phyloP scores from a whole-genome alignment of 1,140 invertebrate genomes.

The Melitaea cinxia region DNA sequence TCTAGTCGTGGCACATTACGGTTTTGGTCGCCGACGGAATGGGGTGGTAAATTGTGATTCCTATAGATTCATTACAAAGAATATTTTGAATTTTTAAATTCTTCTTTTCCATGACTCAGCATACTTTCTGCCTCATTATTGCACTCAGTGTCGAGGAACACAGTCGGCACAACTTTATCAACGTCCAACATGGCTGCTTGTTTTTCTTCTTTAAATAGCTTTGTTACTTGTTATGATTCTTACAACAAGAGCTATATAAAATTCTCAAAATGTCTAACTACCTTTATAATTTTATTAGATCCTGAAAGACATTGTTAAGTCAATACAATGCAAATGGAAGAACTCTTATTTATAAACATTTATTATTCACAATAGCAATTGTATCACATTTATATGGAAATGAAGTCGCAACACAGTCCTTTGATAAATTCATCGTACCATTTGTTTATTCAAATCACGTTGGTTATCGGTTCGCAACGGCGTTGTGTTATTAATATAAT shows the following conservation, averaged over 20 bases:
- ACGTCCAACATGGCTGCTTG: background rate
- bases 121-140: no score
- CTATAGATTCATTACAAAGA: no score
- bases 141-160: background rate
- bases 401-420: slow-evolving; percentile 31
- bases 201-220: no score
- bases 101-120: no score
- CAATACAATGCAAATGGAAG: background rate
- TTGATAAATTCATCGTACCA: slow-evolving; percentile 50
- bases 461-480: slow-evolving; percentile 35
- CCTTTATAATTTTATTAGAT: background rate
- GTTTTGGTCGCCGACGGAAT: no score
- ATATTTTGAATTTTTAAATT: no score
- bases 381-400: slow-evolving; percentile 35
- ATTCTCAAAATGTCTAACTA: no score
- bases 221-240: no score
- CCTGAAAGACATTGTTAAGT: background rate
- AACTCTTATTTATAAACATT: slow-evolving; percentile 11
- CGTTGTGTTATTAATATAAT: slow-evolving; percentile 39
- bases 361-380: slow-evolving; percentile 35
- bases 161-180: background rate
- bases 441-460: slow-evolving; percentile 53
- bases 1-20: no score
- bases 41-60: no score
- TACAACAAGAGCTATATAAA: no score